Evolutionary conservation across 2,888 invertebrate species (phyloP).

Genomic region (Xylocampa areola): DNA sequence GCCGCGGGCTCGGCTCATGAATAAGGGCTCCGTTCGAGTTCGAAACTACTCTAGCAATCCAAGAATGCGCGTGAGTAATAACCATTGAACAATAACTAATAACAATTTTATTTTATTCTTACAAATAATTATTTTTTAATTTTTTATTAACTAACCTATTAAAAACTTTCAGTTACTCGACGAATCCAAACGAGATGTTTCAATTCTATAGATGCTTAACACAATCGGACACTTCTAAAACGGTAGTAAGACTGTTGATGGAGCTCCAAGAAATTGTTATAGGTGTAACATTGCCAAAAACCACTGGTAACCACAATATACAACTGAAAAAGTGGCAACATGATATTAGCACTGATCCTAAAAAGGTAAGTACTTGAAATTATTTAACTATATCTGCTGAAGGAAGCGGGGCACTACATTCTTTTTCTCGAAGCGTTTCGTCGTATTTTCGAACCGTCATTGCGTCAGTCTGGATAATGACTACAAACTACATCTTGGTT

Average conservation of each 20-base stretch:
- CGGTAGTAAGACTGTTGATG: conserved; percentile 61
- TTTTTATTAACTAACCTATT: background rate
- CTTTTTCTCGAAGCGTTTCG: no score
- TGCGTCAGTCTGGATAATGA: no score
- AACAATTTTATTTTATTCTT: no score
- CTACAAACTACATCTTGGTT: no score
- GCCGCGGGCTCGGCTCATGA: no score
- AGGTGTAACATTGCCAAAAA: conserved; percentile 62
- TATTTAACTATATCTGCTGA: background rate
- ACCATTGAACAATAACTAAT: background rate
- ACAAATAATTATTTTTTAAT: no score
- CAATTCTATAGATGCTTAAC: conserved; percentile 53
- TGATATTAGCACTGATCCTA: conserved; percentile 73
- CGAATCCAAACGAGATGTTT: conserved; percentile 86
- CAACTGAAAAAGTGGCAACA: conserved; percentile 65
- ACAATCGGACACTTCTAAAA: conserved; percentile 35
- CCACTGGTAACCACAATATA: conserved; percentile 46
- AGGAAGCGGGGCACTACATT: no score
- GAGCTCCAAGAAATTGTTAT: conserved; percentile 55
- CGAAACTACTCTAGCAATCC: no score
- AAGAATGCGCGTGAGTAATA: no score
- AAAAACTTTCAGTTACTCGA: conserved; percentile 83
- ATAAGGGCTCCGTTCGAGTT: no score
- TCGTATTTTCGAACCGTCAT: no score
- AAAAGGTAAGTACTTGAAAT: conserved; percentile 71